phyloP scores from a whole-genome alignment of 2,113 vertebrate species.

The Dendrocopos noguchii region DNA sequence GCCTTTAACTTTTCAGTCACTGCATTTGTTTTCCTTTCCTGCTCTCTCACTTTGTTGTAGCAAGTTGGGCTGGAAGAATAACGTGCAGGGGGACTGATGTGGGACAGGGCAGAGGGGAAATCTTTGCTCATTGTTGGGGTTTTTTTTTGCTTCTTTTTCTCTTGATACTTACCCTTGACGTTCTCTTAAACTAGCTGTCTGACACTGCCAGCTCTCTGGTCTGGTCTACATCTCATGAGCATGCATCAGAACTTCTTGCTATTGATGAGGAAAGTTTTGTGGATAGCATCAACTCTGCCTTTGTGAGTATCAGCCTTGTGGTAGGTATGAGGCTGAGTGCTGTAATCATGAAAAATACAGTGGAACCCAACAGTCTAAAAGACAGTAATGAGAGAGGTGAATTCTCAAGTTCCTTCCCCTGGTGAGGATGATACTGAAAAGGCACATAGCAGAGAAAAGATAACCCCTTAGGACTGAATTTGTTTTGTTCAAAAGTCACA shows the following conservation, averaged over 20 bases:
- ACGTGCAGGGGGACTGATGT: neutral
- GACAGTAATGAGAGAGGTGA: neutral
- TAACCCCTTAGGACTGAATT: neutral
- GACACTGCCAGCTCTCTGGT: slow-evolving; percentile 93
- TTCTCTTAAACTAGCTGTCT: slow-evolving; percentile 83
- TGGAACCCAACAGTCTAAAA: neutral
- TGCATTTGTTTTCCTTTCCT: neutral
- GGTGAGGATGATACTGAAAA: neutral
- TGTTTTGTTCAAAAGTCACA: neutral
- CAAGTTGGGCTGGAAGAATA: neutral
- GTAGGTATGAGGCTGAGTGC: neutral
- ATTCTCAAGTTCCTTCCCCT: neutral
- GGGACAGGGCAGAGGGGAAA: neutral
- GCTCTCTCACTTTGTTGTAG: neutral
- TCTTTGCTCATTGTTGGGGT: neutral
- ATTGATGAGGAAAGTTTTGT: slow-evolving; percentile 94
- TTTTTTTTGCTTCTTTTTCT: neutral
- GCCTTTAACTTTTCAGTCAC: neutral
- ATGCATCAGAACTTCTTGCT: slow-evolving; percentile 85
- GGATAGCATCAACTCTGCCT: slow-evolving; percentile 94
- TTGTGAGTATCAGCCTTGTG: slow-evolving; percentile 81
- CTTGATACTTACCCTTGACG: neutral
- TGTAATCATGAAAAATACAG: neutral
- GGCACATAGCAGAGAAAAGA: neutral
- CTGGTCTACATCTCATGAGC: slow-evolving; percentile 93